Base-by-base conservation (phyloP, 2,113 vertebrate species). In the Epinephelus lanceolatus region DNA sequence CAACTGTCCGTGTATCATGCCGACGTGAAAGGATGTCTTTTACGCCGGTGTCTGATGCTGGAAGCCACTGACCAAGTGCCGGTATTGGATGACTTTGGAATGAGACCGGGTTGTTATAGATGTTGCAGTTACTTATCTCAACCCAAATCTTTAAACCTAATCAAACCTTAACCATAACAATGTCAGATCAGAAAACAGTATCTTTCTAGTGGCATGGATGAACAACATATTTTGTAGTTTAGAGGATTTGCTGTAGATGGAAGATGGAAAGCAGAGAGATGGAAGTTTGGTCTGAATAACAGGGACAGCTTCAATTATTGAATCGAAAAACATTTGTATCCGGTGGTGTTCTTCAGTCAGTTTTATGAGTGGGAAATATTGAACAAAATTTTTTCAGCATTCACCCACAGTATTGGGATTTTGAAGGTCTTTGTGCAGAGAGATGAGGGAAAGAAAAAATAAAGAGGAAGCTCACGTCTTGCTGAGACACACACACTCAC, bases 381-480 rank as follows among this genome's bases (percentile, higher is more conserved):
- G 42, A 59, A 11, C 55, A 19, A 53, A 37, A 55, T 8, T 5
- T 77, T 27, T 59, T 56, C 9, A 51, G 12, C 30, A 27, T 1
- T 76, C 45, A 33, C 4, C 45, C 53, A 49, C 63, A 30, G 13
- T 55, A 25, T 40, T 52, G 61, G 12, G 40, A 81, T 77, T 67
- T 27, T 63, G 49, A 60, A 49, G 21, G 25, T 74, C 18, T 78
- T 81, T 18, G 18, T 75, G n/a, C 30, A 14, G 8, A 19, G n/a
- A 61, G 65, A 55, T 67, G 53, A 60, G 19, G 60, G 7, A 60
- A 30, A 75, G 6, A n/a, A 40, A 72, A 72, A 66, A 37, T 42
- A 27, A 33, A 53, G 42, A 53, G 33, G 4, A 60, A 60, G 59
- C 49, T 59, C 33, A 66, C 13, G 1, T 63, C 30, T 30, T 57